A percentile compares a stretch with the other conserved stretches of the same genome.
Evolutionary conservation across 2,888 invertebrate species (phyloP).

Genomic region (Mactromeris polynyma): DNA sequence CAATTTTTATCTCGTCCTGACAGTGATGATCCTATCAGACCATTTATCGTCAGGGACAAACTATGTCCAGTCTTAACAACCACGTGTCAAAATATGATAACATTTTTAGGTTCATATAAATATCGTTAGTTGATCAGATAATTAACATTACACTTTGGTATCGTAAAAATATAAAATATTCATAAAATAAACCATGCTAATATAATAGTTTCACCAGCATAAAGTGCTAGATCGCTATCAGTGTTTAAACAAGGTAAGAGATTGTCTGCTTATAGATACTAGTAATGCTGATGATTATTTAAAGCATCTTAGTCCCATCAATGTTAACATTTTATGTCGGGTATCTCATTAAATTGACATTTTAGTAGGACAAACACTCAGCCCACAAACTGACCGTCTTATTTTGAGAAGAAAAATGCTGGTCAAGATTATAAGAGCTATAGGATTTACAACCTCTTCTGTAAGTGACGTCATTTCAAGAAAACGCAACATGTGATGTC

Average conservation of each 20-base stretch:
- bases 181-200: not conserved
- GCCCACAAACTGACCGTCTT: no score
- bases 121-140: not conserved
- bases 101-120: not conserved
- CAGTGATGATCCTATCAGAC: not conserved
- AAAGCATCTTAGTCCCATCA: not conserved
- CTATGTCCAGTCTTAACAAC: not conserved
- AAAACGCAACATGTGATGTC: no score
- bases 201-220: not conserved
- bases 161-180: not conserved
- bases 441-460: no score
- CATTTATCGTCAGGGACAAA: not conserved
- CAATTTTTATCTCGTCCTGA: not conserved
- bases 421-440: no score
- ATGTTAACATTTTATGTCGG: no score
- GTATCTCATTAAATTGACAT: no score
- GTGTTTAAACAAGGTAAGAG: not conserved
- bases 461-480: no score
- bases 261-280: not conserved
- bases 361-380: no score
- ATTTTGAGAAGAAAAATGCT: no score
- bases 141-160: not conserved
- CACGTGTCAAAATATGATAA: constrained; percentile 9
- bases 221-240: not conserved
- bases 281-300: not conserved